Percentiles rank a stretch among this genome's conserved stretches.
Evolutionary conservation across 2,797 vertebrate species (phyloP).

Genomic region (Lepilemur septentrionalis): DNA sequence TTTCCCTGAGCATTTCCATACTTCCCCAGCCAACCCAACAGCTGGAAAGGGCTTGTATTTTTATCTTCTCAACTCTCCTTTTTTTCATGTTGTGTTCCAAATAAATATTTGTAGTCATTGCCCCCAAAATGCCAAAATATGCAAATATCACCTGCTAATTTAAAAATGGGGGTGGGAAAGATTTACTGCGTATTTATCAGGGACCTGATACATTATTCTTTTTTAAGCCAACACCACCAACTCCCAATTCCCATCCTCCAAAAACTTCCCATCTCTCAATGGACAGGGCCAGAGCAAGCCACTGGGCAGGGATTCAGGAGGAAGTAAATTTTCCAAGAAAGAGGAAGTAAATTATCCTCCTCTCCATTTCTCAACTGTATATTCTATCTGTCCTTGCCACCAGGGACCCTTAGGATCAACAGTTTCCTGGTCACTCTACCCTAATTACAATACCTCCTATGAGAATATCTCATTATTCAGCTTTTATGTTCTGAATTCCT

Average conservation of each 20-base stretch:
- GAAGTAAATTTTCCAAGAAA: background rate
- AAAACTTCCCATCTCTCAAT: background rate
- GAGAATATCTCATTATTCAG: background rate
- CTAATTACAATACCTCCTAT: background rate
- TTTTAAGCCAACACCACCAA: background rate
- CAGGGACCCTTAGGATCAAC: background rate
- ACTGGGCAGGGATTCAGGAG: background rate
- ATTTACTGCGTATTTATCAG: background rate
- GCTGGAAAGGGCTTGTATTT: background rate
- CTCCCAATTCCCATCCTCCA: background rate
- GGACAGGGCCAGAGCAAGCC: background rate
- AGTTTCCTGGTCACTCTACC: background rate
- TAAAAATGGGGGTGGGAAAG: background rate
- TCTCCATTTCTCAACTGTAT: background rate
- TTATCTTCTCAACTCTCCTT: constrained; percentile 8
- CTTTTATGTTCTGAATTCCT: background rate
- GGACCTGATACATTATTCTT: background rate
- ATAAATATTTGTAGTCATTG: constrained; percentile 3
- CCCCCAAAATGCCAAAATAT: constrained; percentile 23
- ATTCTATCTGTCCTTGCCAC: background rate
- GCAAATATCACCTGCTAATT: background rate
- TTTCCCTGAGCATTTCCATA: background rate
- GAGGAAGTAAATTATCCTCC: background rate
- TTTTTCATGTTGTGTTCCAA: constrained; percentile 30
- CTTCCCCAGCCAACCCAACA: background rate